phyloP scores from a whole-genome alignment of 2,113 vertebrate species.

The Xenus cinereus region DNA sequence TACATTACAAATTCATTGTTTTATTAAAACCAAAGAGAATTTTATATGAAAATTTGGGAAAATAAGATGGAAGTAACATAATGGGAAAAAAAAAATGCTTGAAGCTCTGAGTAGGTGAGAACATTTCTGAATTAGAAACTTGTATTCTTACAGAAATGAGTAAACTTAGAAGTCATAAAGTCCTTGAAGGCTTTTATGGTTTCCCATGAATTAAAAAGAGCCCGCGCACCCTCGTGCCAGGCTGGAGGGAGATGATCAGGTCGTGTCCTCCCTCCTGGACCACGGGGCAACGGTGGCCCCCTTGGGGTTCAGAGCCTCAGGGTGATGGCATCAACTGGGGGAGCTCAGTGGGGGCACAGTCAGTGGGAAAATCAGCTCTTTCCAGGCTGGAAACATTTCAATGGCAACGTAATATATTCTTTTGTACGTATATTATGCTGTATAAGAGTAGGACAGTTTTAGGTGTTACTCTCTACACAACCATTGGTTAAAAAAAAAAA shows the following conservation, averaged over 20 bases:
- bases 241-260: not conserved
- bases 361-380: not conserved
- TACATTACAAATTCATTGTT: not conserved
- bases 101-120: not conserved
- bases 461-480: not conserved
- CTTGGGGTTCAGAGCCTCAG: fast-evolving
- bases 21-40: not conserved
- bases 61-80: not conserved
- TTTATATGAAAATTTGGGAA: not conserved
- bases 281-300: not conserved
- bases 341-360: no score
- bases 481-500: not conserved
- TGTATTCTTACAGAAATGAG: not conserved
- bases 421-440: not conserved
- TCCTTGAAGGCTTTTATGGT: not conserved
- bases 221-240: fast-evolving
- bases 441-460: not conserved
- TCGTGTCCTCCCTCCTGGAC: fast-evolving
- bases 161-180: not conserved
- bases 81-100: not conserved
- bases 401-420: not conserved
- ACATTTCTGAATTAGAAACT: not conserved
- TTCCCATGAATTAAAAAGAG: not conserved
- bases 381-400: not conserved
- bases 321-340: not conserved